Evolutionary conservation across 2,113 vertebrate species (phyloP), one percentile per base, ranked within the genome.

Genomic region (Myotis lucifugus): DNA sequence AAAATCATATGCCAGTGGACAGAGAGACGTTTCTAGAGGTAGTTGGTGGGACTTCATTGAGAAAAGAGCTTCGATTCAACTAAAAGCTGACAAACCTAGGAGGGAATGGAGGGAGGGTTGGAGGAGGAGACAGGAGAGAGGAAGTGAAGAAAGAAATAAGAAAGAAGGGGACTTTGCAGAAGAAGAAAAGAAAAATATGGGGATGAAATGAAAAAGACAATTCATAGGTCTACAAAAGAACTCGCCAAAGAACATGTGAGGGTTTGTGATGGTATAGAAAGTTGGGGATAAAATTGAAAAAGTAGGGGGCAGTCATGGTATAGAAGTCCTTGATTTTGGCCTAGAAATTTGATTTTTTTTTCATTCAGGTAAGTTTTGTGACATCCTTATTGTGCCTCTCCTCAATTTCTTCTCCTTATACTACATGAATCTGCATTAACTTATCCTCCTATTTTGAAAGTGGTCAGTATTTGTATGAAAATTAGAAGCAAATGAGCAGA

Each of bases 401-500:
- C 66, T 29, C 29, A 34, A 0, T 83, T 69, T 48, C 50, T 77
- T 83, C 27, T 72, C 37, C 46, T 85, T 54, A 3, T 18, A 46
- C 13, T 18, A 32, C 34, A 15, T 23, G 18, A 79, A 79, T 32
- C 84, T 84, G 37, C 64, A 67, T 70, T 93, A 81, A 74, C 74
- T 84, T 69, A 87, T 46, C 79, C 9, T 37, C 12, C 13, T 10
- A 21, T 61, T 95, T 93, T 72, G 32, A 42, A 93, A 91, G 85
- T 23, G 4, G 23, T 32, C 90, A 34, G 21, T 78, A 50, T 67
- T 83, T 97, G 66, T 86, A 54, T 92, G 50, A 91, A 96, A 96
- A 90, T 97, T 97, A 92, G 97, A 94, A 91, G 96, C 81, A 97
- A 98, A 98, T 79, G 96, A 97, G 96, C 95, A 97, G 92, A 96